A percentile compares a stretch with the other conserved stretches of the same genome.
phyloP scores from a whole-genome alignment of 2,797 vertebrate genomes.

The Knipowitschia caucasica region DNA sequence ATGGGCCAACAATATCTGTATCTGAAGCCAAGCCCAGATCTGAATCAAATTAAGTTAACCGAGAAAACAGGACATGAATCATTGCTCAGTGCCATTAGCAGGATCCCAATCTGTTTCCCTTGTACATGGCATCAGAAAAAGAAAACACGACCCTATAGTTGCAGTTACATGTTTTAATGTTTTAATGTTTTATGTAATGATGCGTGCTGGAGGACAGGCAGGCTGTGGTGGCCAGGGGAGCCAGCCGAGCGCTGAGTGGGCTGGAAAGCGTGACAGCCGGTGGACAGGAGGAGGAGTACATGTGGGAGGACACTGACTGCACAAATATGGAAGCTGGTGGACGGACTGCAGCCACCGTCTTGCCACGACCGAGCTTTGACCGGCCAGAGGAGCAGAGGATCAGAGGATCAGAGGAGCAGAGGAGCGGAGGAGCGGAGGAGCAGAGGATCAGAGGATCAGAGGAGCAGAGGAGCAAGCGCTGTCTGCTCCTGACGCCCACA shows the following conservation, averaged over 20 bases:
- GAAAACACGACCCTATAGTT: not conserved
- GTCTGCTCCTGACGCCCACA: constrained; percentile 68
- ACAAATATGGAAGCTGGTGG: constrained; percentile 51
- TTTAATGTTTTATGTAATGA: constrained; percentile 46
- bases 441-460: constrained; percentile 57
- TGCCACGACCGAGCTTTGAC: too few species aligned
- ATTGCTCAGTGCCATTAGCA: too few species aligned
- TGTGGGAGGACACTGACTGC: constrained; percentile 52
- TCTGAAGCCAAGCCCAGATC: too few species aligned
- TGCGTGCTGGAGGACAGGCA: constrained; percentile 38
- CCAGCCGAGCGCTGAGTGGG: constrained; percentile 49
- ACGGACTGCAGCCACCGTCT: constrained; percentile 41
- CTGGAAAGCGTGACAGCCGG: constrained; percentile 57
- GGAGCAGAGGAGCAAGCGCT: constrained; percentile 56
- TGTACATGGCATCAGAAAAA: too few species aligned
- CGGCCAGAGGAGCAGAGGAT: constrained; percentile 59
- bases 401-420: constrained; percentile 59
- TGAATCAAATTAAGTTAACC: too few species aligned
- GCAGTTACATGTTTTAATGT: constrained; percentile 4
- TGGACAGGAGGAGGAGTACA: constrained; percentile 47
- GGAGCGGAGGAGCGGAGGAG: constrained; percentile 60
- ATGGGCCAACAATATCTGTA: too few species aligned
- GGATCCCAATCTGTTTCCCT: too few species aligned
- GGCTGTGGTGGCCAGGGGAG: constrained; percentile 45
- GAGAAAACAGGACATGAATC: too few species aligned